These are phyloP conservation scores for Chiloscyllium plagiosum DNA, from an alignment of 2,113 vertebrate species.

Conservation along the genomic window DNA sequence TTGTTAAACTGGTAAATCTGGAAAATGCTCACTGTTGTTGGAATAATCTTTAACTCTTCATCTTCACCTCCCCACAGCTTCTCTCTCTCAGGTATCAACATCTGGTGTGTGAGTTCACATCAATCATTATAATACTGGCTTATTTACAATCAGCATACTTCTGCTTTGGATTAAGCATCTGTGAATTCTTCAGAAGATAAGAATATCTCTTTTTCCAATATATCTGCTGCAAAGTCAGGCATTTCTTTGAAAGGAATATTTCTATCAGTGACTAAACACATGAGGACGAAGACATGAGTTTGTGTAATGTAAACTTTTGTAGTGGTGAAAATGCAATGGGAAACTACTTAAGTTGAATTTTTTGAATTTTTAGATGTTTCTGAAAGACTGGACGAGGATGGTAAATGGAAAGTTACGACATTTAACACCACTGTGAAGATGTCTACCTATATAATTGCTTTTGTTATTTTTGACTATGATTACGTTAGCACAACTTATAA, in stretches of 20 bases:
- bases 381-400: slow-evolving; percentile 54
- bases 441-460: slow-evolving; percentile 66
- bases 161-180: neutral
- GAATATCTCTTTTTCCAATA: neutral
- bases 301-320: neutral
- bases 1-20: neutral
- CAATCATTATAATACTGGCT: neutral
- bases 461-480: slow-evolving; percentile 59
- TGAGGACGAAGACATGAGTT: neutral
- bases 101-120: neutral
- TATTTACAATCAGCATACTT: neutral
- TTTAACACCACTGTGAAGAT: slow-evolving; percentile 61
- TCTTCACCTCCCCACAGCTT: too few relatives aligned
- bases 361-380: slow-evolving; percentile 49
- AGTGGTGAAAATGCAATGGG: neutral
- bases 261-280: neutral
- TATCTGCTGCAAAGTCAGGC: neutral
- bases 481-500: slow-evolving; percentile 53
- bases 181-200: neutral
- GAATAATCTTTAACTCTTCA: neutral
- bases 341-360: neutral
- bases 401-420: slow-evolving; percentile 57
- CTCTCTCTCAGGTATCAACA: neutral
- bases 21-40: neutral
- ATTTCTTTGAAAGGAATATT: neutral